These are phyloP conservation scores for Mus caroli DNA, from an alignment of 2,797 vertebrate genomes.

Conservation along the genomic window DNA sequence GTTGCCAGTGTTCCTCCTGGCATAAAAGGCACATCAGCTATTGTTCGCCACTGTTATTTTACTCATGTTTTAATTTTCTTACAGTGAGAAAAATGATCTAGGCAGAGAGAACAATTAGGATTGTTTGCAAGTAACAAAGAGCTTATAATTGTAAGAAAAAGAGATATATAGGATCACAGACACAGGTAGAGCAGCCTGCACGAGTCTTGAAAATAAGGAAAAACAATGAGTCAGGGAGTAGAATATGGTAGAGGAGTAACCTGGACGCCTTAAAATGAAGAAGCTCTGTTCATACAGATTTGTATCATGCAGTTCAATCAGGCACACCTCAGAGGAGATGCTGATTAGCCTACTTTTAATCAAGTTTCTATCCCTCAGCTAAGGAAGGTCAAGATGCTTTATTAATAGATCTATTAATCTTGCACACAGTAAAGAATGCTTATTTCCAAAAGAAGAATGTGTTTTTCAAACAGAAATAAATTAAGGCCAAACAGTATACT, in stretches of 20 bases:
- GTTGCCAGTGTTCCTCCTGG: not conserved
- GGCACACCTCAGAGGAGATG: not conserved
- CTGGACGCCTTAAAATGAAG: not conserved
- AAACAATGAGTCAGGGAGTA: not conserved
- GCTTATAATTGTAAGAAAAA: not conserved
- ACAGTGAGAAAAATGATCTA: not conserved
- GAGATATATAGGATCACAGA: not conserved
- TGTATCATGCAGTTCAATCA: not conserved
- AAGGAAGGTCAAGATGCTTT: not conserved
- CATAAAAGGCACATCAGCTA: not conserved
- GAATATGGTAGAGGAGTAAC: not conserved
- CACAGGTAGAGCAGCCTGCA: not conserved
- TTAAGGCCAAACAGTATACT: not conserved
- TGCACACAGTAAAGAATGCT: not conserved
- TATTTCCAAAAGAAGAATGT: not conserved
- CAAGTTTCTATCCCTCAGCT: not conserved
- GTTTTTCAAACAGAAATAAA: slow-evolving; percentile 29
- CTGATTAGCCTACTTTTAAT: not conserved
- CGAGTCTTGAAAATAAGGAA: not conserved
- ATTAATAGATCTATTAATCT: not conserved
- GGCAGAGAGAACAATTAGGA: not conserved
- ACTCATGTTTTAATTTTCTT: not conserved
- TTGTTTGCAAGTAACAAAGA: not conserved
- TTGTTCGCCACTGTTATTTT: slow-evolving; percentile 31
- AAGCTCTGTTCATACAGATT: not conserved